Evolutionary conservation across 2,888 invertebrate genomes (phyloP).

Genomic region (Punctoribates punctum): DNA sequence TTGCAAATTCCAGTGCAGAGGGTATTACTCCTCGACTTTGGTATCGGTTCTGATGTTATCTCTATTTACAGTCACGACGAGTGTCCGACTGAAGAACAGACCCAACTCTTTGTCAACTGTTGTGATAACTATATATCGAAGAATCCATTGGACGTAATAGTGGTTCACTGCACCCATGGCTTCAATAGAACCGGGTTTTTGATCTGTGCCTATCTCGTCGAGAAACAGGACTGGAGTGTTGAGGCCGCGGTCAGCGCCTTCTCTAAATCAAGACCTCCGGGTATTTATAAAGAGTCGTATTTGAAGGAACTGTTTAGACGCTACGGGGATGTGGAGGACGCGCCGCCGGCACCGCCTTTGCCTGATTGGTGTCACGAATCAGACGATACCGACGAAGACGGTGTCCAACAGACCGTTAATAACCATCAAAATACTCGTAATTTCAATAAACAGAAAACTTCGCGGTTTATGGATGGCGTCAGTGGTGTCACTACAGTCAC

Average conservation of each 20-base stretch:
- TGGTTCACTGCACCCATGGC: conserved; percentile 94
- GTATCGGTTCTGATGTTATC: neutral
- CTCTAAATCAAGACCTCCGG: conserved; percentile 70
- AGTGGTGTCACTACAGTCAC: conserved; percentile 69
- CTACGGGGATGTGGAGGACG: conserved; percentile 69
- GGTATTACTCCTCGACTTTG: conserved; percentile 55
- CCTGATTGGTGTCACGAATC: conserved; percentile 81
- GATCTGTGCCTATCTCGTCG: conserved; percentile 83
- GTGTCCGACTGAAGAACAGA: conserved; percentile 81
- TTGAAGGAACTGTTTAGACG: conserved; percentile 76
- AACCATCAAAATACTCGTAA: neutral
- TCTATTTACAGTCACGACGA: conserved; percentile 67
- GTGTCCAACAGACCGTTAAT: neutral
- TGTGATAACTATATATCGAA: conserved; percentile 73
- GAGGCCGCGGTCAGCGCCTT: conserved; percentile 78
- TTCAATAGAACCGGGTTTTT: conserved; percentile 97
- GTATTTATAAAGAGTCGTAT: conserved; percentile 97
- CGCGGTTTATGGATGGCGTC: conserved; percentile 78
- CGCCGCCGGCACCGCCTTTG: conserved; percentile 67
- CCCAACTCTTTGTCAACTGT: conserved; percentile 72
- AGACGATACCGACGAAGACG: conserved; percentile 37
- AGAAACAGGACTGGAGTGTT: conserved; percentile 60
- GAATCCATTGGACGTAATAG: conserved; percentile 72
- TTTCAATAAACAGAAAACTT: conserved; percentile 40
- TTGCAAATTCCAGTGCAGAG: conserved; percentile 80